Evolutionary conservation across 1,140 invertebrate species (phyloP), one percentile per base, ranked within the genome.

Genomic region (Papilio dardanus): DNA sequence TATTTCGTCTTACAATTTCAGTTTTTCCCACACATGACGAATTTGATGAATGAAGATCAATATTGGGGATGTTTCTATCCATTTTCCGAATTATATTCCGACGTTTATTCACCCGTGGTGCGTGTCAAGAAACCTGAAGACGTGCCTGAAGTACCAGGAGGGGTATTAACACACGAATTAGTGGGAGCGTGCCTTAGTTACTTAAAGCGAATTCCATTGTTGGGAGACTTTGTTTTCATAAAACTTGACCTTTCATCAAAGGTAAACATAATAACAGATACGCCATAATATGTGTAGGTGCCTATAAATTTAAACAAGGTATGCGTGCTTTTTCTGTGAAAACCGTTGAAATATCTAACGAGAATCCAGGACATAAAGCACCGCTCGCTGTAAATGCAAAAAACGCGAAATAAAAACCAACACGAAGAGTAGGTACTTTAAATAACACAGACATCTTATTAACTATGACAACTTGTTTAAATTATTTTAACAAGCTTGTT

Each of bases 41-140:
- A 83, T 10, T 77, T 91, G 5, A 86, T 92, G 84, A 90, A 92
- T 75, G 89, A 91, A 74, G 83, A 87, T 10, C 84, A 91, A 50
- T 79, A 86, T 31, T 93, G 91, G 91, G 90, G 90, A 28, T 89
- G 88, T 79, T 93, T 90, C 79, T 93, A 92, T 79, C 87, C 78
- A 19, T 91, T 92, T 40, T 89, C 90, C 12, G 87, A 90, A 68
- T 46, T 91, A 2, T 93, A 93, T 74, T 79, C 82, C 0, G 89
- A 92, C 73, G 74, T 81, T 0, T 92, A 88, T 71, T 92, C 90
- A 0, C 92, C 91, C 1, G 73, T 86, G 6, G 85, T 90, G 4
- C 77, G 65, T 30, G 83, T 92, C 54, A 79, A 81, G 16, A 76
- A 80, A 14, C 69, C 83, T 1, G 76, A 85, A n/a, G 87, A 90